Conservation (phyloP, 1,140 invertebrate genomes). For the Ladona fulva region DNA sequence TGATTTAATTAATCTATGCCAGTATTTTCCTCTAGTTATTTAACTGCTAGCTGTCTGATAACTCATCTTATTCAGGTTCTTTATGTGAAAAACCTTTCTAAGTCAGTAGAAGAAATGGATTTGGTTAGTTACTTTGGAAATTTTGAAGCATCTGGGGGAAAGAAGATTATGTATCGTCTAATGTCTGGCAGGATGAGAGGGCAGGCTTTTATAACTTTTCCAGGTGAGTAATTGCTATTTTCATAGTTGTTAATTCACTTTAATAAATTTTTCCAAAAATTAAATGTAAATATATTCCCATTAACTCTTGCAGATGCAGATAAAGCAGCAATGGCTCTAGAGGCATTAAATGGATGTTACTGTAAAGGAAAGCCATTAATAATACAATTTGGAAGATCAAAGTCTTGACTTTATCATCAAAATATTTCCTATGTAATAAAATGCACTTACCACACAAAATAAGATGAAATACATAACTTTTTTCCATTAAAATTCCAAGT, state of each 20-base stretch:
- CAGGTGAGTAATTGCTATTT: constrained; percentile 30
- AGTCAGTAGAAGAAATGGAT: constrained; percentile 34
- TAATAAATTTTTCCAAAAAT: not conserved
- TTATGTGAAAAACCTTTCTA: constrained; percentile 45
- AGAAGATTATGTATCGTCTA: constrained; percentile 33
- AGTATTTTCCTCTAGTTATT: too few relatives aligned
- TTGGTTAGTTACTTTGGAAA: constrained; percentile 36
- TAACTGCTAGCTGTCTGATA: too few relatives aligned
- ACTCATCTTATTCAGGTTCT: constrained; percentile 30
- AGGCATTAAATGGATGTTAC: not conserved
- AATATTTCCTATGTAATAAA: too few relatives aligned
- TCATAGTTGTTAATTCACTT: not conserved
- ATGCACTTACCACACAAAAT: too few relatives aligned
- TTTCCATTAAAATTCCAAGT: too few relatives aligned
- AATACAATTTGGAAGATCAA: not conserved
- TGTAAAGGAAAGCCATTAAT: not conserved
- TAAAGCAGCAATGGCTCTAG: not conserved
- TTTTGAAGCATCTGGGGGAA: constrained; percentile 29
- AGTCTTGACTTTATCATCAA: not conserved
- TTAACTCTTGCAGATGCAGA: not conserved
- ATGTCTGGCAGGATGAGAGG: constrained; percentile 46
- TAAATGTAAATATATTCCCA: too few relatives aligned
- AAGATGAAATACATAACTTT: too few relatives aligned
- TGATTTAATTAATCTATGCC: too few relatives aligned
- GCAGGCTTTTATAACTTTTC: constrained; percentile 46